Percentiles rank a stretch among this genome's conserved stretches.
These are phyloP conservation scores for Darwinula stevensoni DNA, from an alignment of 2,888 invertebrate genomes.

Conservation along the genomic window DNA sequence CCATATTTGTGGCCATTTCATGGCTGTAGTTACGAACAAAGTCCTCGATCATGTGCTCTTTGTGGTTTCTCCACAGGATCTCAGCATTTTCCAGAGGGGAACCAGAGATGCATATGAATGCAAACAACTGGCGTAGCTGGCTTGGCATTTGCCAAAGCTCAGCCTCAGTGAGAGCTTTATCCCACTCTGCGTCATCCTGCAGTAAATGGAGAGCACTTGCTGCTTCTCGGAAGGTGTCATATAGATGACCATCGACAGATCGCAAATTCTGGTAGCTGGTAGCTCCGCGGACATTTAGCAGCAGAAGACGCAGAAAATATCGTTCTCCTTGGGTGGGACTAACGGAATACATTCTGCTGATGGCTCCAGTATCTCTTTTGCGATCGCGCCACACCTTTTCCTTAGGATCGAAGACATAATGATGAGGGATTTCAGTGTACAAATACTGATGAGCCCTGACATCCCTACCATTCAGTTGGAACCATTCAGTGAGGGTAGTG, in stretches of 20 bases:
- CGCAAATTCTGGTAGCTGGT: slow-evolving; percentile 10
- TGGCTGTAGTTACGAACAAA: no score
- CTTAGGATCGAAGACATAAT: no score
- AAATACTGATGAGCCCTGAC: no score
- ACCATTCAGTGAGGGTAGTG: no score
- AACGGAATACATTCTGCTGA: no score
- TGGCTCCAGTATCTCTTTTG: background rate
- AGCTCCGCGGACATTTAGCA: slow-evolving; percentile 9
- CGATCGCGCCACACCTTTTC: slow-evolving; percentile 3
- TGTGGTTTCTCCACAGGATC: no score
- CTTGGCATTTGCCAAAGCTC: background rate
- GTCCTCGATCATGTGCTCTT: no score
- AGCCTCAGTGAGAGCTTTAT: slow-evolving; percentile 9
- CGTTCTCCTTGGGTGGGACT: no score
- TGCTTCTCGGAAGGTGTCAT: slow-evolving; percentile 9
- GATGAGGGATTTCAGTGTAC: no score
- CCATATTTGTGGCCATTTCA: no score
- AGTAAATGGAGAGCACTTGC: slow-evolving; percentile 9
- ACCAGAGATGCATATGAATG: slow-evolving; percentile 7
- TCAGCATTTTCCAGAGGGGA: no score
- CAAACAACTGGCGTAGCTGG: no score
- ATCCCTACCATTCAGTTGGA: slow-evolving; percentile 5
- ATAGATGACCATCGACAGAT: slow-evolving; percentile 10
- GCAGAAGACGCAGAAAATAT: slow-evolving; percentile 9
- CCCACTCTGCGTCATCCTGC: slow-evolving; percentile 11